Evolutionary conservation across 2,888 invertebrate species (phyloP).

Genomic region (Ametastegia equiseti): DNA sequence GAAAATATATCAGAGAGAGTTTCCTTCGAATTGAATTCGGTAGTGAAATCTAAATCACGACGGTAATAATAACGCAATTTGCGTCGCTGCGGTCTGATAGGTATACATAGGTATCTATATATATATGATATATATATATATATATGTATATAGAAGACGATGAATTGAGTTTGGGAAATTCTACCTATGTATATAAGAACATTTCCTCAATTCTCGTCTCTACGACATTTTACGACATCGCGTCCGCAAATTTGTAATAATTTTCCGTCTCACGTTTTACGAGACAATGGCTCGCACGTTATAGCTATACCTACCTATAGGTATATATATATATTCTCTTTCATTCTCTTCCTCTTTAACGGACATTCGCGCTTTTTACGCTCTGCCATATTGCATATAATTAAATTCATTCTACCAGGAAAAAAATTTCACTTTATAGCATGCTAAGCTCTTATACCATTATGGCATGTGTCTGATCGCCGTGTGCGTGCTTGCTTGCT

Average conservation of each 20-base stretch:
- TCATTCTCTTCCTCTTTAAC: neutral
- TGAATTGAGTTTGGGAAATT: neutral
- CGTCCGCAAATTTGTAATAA: neutral
- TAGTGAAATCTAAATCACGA: neutral
- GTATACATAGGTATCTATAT: neutral
- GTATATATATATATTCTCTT: too few species aligned
- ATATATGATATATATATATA: neutral
- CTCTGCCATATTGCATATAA: conserved; percentile 9
- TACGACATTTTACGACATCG: conserved; percentile 1
- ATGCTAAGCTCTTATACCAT: neutral
- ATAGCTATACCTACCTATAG: too few species aligned
- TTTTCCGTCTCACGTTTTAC: conserved; percentile 3
- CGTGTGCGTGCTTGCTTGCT: neutral
- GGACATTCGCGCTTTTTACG: neutral
- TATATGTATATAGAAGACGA: neutral
- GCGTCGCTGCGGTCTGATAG: neutral
- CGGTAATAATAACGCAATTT: conserved; percentile 3
- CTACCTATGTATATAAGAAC: too few species aligned
- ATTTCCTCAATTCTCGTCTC: neutral
- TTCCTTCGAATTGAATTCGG: neutral
- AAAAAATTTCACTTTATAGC: neutral
- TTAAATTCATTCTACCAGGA: conserved; percentile 21
- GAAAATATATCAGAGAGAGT: neutral
- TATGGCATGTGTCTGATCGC: neutral
- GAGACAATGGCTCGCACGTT: conserved; percentile 9